Evolutionary conservation across 2,797 vertebrate species (phyloP).

Genomic region (Enteromius argenteus): DNA sequence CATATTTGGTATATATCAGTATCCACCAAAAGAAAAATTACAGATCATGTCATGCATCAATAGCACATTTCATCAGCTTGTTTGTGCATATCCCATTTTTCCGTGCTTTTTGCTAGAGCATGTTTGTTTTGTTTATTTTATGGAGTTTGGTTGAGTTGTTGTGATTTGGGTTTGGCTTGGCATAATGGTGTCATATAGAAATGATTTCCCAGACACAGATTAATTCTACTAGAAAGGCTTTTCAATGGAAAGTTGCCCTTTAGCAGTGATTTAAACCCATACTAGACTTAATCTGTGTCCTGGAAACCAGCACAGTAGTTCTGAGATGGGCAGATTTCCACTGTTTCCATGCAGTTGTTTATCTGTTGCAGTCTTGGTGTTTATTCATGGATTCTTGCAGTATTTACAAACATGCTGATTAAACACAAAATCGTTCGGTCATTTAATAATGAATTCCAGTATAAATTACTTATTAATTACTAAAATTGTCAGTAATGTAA

Average conservation of each 20-base stretch:
- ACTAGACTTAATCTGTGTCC: slow-evolving; percentile 9
- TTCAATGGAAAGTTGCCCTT: slow-evolving; percentile 9
- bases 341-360: slow-evolving; percentile 14
- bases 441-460: background rate
- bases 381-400: background rate
- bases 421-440: background rate
- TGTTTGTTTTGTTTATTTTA: slow-evolving; percentile 29
- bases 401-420: background rate
- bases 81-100: slow-evolving; percentile 40
- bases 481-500: background rate
- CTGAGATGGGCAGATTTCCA: background rate
- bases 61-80: slow-evolving; percentile 16
- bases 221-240: slow-evolving; percentile 5
- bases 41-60: slow-evolving; percentile 19
- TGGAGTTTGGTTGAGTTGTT: slow-evolving; percentile 17
- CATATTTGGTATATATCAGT: background rate
- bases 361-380: slow-evolving; percentile 14
- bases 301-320: slow-evolving; percentile 13
- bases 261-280: background rate
- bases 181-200: background rate
- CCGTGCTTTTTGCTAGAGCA: slow-evolving; percentile 29
- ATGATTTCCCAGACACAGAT: slow-evolving; percentile 18
- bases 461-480: background rate
- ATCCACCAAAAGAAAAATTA: background rate
- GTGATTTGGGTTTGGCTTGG: slow-evolving; percentile 27